Evolutionary conservation across 2,797 vertebrate genomes (phyloP).

Genomic region (Peromyscus attwateri): DNA sequence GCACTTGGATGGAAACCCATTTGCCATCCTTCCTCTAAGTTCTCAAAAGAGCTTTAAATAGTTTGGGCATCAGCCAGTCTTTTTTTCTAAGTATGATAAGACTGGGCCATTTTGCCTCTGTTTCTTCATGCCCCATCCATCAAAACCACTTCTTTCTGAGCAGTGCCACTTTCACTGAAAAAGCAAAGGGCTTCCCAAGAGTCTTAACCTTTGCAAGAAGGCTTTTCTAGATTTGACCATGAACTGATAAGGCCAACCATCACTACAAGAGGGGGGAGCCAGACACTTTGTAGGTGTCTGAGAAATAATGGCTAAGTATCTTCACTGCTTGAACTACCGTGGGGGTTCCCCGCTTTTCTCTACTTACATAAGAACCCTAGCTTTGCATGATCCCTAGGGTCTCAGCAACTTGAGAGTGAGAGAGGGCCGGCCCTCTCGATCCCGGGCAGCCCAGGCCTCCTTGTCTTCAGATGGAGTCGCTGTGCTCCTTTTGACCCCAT

Average conservation of each 20-base stretch:
- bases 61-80: constrained; percentile 18
- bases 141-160: neutral
- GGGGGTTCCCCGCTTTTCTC: neutral
- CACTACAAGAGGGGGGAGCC: neutral
- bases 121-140: neutral
- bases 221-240: neutral
- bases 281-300: neutral
- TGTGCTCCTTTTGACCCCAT: neutral
- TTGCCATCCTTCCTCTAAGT: constrained; percentile 50
- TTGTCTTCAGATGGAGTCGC: neutral
- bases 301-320: neutral
- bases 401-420: neutral
- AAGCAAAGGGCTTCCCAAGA: constrained; percentile 38
- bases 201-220: constrained; percentile 1
- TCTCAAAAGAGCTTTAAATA: constrained; percentile 20
- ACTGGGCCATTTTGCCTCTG: neutral
- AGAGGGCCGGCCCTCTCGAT: neutral
- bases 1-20: neutral
- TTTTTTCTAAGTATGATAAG: constrained; percentile 43
- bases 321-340: neutral
- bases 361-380: neutral
- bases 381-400: neutral
- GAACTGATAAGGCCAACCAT: neutral
- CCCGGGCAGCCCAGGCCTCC: neutral
- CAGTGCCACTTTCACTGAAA: neutral